Conservation (phyloP, 2,888 invertebrate species). For the Luperina testacea region DNA sequence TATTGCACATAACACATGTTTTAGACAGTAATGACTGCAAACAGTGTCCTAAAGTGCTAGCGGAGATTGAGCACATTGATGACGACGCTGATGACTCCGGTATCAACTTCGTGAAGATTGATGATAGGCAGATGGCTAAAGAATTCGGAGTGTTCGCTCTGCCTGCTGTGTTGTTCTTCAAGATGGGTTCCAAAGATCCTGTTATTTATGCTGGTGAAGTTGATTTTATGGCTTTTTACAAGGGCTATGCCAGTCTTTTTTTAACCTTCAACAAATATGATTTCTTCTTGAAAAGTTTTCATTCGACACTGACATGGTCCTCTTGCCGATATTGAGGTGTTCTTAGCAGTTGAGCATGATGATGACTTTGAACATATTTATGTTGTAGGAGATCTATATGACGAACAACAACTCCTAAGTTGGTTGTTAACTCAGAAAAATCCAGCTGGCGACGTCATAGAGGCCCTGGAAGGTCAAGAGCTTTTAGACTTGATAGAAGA, state of each 20-base stretch:
- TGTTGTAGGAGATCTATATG: conserved; percentile 93
- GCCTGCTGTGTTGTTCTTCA: conserved; percentile 97
- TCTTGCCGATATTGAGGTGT: background rate
- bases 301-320: background rate
- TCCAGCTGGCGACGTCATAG: conserved; percentile 97
- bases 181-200: conserved; percentile 96
- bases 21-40: conserved; percentile 98
- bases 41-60: conserved; percentile 96
- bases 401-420: conserved; percentile 96
- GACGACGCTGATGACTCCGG: conserved; percentile 97
- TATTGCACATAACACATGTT: conserved; percentile 89
- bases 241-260: background rate
- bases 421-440: conserved; percentile 98
- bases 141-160: conserved; percentile 97
- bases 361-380: background rate
- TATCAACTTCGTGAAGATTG: conserved; percentile 97
- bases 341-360: background rate
- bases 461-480: conserved; percentile 95
- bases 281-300: too few species aligned
- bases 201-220: conserved; percentile 95
- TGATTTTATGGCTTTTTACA: background rate
- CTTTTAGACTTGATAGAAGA: conserved; percentile 94
- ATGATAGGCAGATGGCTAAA: conserved; percentile 96
- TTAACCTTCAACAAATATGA: too few species aligned
- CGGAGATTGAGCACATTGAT: conserved; percentile 97